Conservation (phyloP, 2,888 invertebrate species). For the Phaonia tiefii region DNA sequence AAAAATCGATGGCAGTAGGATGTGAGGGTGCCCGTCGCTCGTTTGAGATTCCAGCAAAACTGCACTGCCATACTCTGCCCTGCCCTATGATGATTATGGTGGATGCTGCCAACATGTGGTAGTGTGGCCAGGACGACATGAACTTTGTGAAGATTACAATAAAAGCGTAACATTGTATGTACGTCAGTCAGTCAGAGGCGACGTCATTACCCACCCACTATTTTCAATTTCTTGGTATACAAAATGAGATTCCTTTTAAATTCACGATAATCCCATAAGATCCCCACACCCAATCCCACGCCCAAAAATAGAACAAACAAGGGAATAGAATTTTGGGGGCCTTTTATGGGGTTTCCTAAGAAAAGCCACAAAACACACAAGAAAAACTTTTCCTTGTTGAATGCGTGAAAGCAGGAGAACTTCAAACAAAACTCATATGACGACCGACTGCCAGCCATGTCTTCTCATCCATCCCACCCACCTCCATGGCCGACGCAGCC, state of each 20-base stretch:
- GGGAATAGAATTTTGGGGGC: neutral
- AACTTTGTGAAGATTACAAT: conserved; percentile 31
- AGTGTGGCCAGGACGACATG: conserved; percentile 1
- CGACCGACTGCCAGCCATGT: too few relatives aligned
- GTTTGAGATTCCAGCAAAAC: too few relatives aligned
- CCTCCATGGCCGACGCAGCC: too few relatives aligned
- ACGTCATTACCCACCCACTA: neutral
- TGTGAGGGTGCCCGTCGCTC: neutral
- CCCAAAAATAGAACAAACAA: conserved; percentile 48
- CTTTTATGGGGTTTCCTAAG: conserved; percentile 16
- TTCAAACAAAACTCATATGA: too few relatives aligned
- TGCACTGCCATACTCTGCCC: too few relatives aligned
- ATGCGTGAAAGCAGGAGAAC: neutral
- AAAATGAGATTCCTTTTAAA: conserved; percentile 21
- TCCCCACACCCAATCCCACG: neutral
- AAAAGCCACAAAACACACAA: conserved; percentile 13
- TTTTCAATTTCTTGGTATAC: neutral
- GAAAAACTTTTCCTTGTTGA: neutral
- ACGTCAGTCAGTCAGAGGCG: neutral
- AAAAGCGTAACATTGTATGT: neutral
- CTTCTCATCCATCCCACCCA: too few relatives aligned
- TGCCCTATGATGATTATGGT: neutral
- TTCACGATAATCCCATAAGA: conserved; percentile 30
- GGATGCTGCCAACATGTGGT: conserved; percentile 14
- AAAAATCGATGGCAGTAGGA: conserved; percentile 33